Evolutionary conservation across 2,797 vertebrate genomes (phyloP).

Genomic region (Spinus pinus): DNA sequence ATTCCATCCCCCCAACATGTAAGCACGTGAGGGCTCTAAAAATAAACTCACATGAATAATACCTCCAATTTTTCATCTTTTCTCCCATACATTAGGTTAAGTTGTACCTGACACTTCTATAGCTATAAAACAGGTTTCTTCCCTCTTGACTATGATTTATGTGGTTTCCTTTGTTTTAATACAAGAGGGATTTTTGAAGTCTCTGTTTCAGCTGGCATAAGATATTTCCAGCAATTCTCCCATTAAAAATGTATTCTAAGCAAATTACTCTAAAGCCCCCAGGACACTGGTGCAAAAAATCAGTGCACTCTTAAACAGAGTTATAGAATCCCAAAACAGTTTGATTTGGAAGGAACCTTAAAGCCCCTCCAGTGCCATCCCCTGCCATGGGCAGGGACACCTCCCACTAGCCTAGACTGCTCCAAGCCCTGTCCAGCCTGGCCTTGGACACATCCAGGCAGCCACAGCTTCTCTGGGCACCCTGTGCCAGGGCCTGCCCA

Average conservation of each 20-base stretch:
- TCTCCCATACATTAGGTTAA: not conserved
- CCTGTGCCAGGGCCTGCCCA: not conserved
- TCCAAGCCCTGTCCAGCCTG: not conserved
- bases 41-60: not conserved
- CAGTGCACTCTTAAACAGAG: not conserved
- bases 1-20: not conserved
- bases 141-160: not conserved
- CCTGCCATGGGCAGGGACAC: not conserved
- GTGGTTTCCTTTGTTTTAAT: not conserved
- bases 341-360: not conserved
- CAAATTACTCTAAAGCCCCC: not conserved
- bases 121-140: not conserved
- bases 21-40: not conserved
- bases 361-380: not conserved
- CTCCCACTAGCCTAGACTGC: fast-evolving
- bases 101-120: not conserved
- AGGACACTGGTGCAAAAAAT: not conserved
- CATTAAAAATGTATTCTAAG: constrained; percentile 7
- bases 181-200: not conserved
- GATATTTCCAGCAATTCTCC: not conserved
- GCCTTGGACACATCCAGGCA: not conserved
- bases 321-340: not conserved
- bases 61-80: not conserved
- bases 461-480: not conserved
- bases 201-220: not conserved